phyloP scores from a whole-genome alignment of 2,113 vertebrate species.

The Paralichthys olivaceus region DNA sequence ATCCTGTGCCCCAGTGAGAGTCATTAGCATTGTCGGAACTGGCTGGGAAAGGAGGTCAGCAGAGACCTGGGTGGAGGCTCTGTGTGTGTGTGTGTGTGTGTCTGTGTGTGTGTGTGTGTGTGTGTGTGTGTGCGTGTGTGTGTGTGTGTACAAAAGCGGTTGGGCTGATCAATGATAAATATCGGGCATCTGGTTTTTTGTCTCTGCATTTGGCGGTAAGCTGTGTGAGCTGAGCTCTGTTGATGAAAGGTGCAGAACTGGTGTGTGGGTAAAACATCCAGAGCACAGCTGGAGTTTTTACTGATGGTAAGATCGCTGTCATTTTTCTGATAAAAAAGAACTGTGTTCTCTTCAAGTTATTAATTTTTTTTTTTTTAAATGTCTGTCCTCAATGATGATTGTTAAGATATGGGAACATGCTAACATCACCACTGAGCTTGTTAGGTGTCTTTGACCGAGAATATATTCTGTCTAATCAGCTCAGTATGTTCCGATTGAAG shows the following conservation, averaged over 20 bases:
- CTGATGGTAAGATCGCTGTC: neutral
- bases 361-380: neutral
- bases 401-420: neutral
- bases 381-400: no score
- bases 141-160: neutral
- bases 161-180: conserved; percentile 17
- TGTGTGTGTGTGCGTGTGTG: conserved; percentile 12
- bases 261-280: neutral
- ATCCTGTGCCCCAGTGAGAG: conserved; percentile 66
- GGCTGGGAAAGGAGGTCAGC: conserved; percentile 62
- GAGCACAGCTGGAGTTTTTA: neutral
- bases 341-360: neutral
- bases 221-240: conserved; percentile 10
- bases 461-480: neutral
- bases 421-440: neutral
- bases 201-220: neutral
- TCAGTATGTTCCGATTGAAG: no score
- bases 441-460: no score
- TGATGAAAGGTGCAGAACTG: conserved; percentile 25
- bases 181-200: neutral
- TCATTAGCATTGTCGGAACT: conserved; percentile 76
- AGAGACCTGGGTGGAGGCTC: conserved; percentile 32
- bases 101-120: conserved; percentile 1
- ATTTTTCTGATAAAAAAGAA: neutral
- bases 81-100: conserved; percentile 1